phyloP scores from a whole-genome alignment of 1,140 invertebrate genomes.

The Pseudobourletiella spinata region DNA sequence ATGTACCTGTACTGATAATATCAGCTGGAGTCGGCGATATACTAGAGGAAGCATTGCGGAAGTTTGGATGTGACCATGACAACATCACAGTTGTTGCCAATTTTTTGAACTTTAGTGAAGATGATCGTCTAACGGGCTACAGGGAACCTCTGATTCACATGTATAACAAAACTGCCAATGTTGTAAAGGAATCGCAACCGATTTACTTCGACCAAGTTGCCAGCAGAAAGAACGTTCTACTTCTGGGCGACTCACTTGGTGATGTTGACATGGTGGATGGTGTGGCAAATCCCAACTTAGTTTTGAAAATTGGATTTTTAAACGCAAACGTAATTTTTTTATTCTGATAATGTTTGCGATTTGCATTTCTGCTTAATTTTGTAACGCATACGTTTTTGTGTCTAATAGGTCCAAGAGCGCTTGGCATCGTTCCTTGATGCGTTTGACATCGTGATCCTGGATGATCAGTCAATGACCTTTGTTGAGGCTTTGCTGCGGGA shows the following conservation, averaged over 20 bases:
- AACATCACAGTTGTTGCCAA: conserved; percentile 78
- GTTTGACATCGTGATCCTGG: conserved; percentile 6
- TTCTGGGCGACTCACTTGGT: conserved; percentile 83
- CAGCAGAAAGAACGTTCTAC: conserved; percentile 63
- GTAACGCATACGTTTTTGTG: background rate
- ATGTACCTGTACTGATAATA: conserved; percentile 82
- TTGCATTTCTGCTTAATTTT: too few species aligned
- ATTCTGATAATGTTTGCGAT: too few species aligned
- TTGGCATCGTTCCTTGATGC: background rate
- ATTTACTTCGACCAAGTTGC: conserved; percentile 53
- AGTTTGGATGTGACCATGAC: conserved; percentile 55
- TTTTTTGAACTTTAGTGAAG: conserved; percentile 65
- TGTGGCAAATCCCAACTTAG: conserved; percentile 50
- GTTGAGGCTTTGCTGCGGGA: too few species aligned
- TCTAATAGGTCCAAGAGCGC: background rate
- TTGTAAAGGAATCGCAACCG: conserved; percentile 59
- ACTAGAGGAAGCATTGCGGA: conserved; percentile 62
- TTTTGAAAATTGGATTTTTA: conserved; percentile 86
- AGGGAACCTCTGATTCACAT: conserved; percentile 55
- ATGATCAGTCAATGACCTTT: conserved; percentile 4
- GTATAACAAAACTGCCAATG: conserved; percentile 79
- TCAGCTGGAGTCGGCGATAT: conserved; percentile 87
- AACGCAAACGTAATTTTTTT: conserved; percentile 65
- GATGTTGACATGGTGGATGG: conserved; percentile 86
- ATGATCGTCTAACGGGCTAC: conserved; percentile 57